Percentiles rank a stretch among this genome's conserved stretches.
Evolutionary conservation across 2,113 vertebrate genomes (phyloP).

Genomic region (Sylvietta virens): DNA sequence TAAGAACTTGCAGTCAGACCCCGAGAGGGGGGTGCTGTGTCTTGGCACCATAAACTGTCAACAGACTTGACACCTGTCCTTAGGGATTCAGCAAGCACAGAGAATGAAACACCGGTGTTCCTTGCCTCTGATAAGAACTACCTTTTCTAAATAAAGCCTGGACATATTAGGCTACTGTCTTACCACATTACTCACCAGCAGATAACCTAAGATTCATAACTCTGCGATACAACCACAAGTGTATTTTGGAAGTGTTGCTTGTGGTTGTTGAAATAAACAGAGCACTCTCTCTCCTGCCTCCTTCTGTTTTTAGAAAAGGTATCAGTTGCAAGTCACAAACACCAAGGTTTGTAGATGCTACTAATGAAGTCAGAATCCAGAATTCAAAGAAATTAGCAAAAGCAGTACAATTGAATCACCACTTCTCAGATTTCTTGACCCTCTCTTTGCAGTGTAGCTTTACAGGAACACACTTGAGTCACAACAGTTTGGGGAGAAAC

Average conservation of each 20-base stretch:
- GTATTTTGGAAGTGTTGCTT: constrained; percentile 43
- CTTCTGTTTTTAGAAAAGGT: constrained; percentile 25
- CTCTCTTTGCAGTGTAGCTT: neutral
- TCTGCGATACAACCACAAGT: neutral
- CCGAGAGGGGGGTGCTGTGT: neutral
- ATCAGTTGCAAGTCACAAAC: constrained; percentile 1
- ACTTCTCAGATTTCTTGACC: neutral
- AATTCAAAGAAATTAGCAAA: neutral
- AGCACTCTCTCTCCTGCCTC: neutral
- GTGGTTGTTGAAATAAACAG: constrained; percentile 16
- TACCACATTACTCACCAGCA: neutral
- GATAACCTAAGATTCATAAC: constrained; percentile 43
- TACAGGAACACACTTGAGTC: neutral
- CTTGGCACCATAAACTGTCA: neutral
- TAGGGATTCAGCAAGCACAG: neutral
- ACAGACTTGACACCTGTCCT: neutral
- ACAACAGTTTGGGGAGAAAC: neutral
- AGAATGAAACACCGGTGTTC: neutral
- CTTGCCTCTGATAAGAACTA: neutral
- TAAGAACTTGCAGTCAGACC: neutral
- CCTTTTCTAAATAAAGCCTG: constrained; percentile 46
- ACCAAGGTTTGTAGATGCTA: neutral
- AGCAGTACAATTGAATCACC: neutral
- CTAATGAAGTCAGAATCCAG: neutral
- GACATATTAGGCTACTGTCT: neutral